These are phyloP conservation scores for Coendou prehensilis DNA, from an alignment of 2,797 vertebrate genomes.

Conservation along the genomic window DNA sequence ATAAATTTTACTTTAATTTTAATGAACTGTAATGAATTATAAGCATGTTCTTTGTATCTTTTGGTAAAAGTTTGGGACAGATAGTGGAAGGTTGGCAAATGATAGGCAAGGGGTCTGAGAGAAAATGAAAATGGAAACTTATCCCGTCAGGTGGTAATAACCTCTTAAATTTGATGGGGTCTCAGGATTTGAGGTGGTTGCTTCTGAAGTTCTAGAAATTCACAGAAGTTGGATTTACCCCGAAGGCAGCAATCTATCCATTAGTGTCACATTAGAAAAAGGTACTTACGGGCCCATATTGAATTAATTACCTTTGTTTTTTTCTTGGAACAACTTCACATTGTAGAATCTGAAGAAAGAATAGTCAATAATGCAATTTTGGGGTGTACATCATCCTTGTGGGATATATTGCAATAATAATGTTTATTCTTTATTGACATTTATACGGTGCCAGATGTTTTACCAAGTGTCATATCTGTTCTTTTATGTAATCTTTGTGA, in stretches of 20 bases:
- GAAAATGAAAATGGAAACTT: slow-evolving; percentile 59
- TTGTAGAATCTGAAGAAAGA: slow-evolving; percentile 4
- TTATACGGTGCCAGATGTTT: neutral
- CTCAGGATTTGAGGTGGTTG: neutral
- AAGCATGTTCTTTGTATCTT: slow-evolving; percentile 87
- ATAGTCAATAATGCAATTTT: neutral
- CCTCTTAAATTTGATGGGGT: neutral
- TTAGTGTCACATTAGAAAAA: neutral
- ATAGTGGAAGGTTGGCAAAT: slow-evolving; percentile 79
- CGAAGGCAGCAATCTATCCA: neutral
- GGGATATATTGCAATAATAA: slow-evolving; percentile 8
- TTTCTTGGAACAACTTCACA: neutral
- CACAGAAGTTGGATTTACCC: neutral
- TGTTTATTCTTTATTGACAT: neutral
- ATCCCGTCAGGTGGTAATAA: neutral
- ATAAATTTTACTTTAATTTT: slow-evolving; percentile 91
- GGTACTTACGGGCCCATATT: neutral
- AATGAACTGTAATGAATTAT: slow-evolving; percentile 90
- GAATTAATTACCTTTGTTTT: neutral
- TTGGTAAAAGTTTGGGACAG: slow-evolving; percentile 84
- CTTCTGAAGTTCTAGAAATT: slow-evolving; percentile 47
- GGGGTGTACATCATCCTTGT: neutral
- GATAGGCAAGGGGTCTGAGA: slow-evolving; percentile 71
- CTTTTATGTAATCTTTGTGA: neutral
- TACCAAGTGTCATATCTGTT: neutral